Evolutionary conservation across 2,113 vertebrate species (phyloP).

Genomic region (Crypturellus undulatus): DNA sequence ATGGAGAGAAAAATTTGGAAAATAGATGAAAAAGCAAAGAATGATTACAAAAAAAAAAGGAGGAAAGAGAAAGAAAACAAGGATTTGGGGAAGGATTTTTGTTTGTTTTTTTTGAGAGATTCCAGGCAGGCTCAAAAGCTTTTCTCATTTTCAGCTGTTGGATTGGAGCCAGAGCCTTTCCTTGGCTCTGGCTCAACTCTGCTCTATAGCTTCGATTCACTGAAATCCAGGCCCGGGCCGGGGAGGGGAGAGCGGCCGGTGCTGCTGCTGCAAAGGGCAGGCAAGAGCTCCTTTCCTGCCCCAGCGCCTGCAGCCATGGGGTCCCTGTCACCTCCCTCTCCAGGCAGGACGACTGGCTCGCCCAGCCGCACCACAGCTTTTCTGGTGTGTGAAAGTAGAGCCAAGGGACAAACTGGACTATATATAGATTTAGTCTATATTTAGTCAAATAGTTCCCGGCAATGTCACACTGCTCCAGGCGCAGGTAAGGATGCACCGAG

Average conservation of each 20-base stretch:
- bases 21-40: not conserved
- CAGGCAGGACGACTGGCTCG: not conserved
- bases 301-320: not conserved
- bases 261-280: not conserved
- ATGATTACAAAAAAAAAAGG: not conserved
- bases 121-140: slow-evolving; percentile 60
- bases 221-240: not conserved
- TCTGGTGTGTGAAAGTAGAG: not conserved
- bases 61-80: not conserved
- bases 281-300: not conserved
- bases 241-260: not conserved
- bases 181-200: slow-evolving; percentile 58
- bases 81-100: slow-evolving; percentile 6
- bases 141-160: slow-evolving; percentile 61
- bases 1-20: not conserved
- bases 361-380: not conserved
- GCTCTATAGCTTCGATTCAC: slow-evolving; percentile 62
- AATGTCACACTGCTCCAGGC: not conserved
- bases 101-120: slow-evolving; percentile 51
- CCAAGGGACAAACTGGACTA: not conserved
- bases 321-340: not conserved
- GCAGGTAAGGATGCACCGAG: not conserved
- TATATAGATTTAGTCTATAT: not conserved
- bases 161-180: slow-evolving; percentile 49
- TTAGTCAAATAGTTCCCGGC: not conserved